Evolutionary conservation across 2,113 vertebrate genomes (phyloP).

Genomic region (Trichechus manatus): DNA sequence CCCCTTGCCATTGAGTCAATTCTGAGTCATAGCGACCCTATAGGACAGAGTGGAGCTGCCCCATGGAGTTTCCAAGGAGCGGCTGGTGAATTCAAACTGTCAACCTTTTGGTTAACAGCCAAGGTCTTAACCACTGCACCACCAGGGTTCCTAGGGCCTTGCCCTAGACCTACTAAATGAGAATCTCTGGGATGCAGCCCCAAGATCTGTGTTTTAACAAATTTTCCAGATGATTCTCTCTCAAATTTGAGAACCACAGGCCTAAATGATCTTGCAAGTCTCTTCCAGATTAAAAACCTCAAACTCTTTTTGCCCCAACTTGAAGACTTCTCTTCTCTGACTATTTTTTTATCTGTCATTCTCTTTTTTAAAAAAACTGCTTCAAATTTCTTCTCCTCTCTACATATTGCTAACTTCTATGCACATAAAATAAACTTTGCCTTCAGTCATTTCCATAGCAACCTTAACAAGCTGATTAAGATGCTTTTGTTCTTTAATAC

Average conservation of each 20-base stretch:
- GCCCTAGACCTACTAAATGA: not conserved
- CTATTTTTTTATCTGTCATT: not conserved
- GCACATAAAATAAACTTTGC: conserved; percentile 65
- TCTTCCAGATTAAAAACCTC: not conserved
- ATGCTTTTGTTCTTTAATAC: conserved; percentile 68
- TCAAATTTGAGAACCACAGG: not conserved
- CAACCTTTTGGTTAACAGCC: too few relatives aligned
- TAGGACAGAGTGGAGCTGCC: too few relatives aligned
- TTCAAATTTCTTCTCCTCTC: conserved; percentile 18
- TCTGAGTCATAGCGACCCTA: too few relatives aligned
- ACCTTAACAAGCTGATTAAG: conserved; percentile 68
- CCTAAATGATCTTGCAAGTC: not conserved
- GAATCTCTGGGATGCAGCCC: not conserved
- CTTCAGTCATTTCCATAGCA: conserved; percentile 68
- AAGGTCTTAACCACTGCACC: too few relatives aligned
- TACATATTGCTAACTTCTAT: conserved; percentile 54
- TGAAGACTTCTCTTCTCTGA: not conserved
- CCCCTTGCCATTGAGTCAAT: too few relatives aligned
- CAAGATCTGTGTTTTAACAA: not conserved
- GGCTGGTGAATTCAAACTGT: too few relatives aligned
- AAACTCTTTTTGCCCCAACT: not conserved
- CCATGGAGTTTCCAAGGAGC: too few relatives aligned
- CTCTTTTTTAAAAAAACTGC: not conserved
- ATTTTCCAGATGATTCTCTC: not conserved
- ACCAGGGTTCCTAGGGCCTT: not conserved